Conservation (phyloP, 2,113 vertebrate species). For the Fukomys damarensis region DNA sequence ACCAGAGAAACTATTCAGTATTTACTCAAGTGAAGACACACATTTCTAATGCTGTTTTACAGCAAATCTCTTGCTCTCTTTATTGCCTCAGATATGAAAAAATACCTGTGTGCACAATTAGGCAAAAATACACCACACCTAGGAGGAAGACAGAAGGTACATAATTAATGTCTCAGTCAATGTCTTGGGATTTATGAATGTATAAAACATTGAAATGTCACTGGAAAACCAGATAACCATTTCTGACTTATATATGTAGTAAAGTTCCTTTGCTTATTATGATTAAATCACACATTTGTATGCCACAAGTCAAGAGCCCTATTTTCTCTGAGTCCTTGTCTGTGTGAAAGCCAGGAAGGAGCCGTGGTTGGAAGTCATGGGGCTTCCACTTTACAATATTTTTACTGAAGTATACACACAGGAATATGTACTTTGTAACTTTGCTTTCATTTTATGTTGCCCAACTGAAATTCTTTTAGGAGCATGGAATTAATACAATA, state of each 20-base stretch:
- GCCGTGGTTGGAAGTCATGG: background rate
- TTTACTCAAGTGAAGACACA: too few relatives aligned
- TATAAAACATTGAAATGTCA: conserved; percentile 29
- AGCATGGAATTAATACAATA: background rate
- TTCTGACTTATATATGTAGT: conserved; percentile 20
- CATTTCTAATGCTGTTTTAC: background rate
- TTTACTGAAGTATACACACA: background rate
- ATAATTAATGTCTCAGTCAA: background rate
- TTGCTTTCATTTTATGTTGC: conserved; percentile 20
- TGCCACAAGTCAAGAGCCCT: background rate
- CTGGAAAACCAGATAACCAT: background rate
- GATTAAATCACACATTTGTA: background rate
- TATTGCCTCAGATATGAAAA: too few relatives aligned
- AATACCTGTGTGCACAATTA: background rate
- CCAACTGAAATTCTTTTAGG: conserved; percentile 33
- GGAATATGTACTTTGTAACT: background rate
- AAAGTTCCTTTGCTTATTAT: background rate
- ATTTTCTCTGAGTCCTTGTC: background rate
- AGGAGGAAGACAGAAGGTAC: background rate
- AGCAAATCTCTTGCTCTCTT: background rate
- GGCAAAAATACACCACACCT: background rate
- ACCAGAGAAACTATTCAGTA: too few relatives aligned
- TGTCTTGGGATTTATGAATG: background rate
- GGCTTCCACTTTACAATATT: background rate
- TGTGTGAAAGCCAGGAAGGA: conserved; percentile 46